phyloP scores from a whole-genome alignment of 2,797 vertebrate genomes.

The Malurus leucopterus region DNA sequence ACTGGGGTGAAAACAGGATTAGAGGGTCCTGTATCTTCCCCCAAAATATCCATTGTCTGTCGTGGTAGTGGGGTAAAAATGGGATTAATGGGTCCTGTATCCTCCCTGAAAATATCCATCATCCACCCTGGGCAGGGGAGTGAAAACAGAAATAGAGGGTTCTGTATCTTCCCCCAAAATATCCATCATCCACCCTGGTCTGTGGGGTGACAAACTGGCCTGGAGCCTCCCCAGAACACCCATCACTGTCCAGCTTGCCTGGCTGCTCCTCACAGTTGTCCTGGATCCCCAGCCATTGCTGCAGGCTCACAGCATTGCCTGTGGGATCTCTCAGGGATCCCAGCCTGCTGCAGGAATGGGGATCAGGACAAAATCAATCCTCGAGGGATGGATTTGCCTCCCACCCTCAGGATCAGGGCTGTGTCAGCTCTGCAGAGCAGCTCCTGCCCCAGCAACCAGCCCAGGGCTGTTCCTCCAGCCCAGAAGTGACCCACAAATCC shows the following conservation, averaged over 20 bases:
- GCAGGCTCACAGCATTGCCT: background rate
- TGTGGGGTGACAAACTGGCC: background rate
- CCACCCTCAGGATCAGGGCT: background rate
- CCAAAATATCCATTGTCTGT: background rate
- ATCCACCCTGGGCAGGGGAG: background rate
- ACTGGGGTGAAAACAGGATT: background rate
- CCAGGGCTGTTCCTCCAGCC: background rate
- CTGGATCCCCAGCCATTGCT: fast-evolving
- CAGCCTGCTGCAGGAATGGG: background rate
- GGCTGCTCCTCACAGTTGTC: background rate
- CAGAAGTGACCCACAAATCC: too few species aligned
- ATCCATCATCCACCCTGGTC: too few species aligned
- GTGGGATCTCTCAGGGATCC: background rate
- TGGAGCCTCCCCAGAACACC: background rate
- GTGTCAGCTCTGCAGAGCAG: background rate
- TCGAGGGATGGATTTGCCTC: background rate
- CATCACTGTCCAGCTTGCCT: background rate
- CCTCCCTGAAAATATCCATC: background rate
- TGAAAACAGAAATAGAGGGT: background rate
- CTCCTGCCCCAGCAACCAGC: background rate
- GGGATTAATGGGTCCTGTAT: too few species aligned
- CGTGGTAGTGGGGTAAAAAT: background rate
- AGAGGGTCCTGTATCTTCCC: background rate
- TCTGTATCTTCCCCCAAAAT: too few species aligned
- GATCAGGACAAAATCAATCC: background rate